These are phyloP conservation scores for Myanophis thanlyinensis DNA, from an alignment of 2,113 vertebrate species.

Conservation along the genomic window DNA sequence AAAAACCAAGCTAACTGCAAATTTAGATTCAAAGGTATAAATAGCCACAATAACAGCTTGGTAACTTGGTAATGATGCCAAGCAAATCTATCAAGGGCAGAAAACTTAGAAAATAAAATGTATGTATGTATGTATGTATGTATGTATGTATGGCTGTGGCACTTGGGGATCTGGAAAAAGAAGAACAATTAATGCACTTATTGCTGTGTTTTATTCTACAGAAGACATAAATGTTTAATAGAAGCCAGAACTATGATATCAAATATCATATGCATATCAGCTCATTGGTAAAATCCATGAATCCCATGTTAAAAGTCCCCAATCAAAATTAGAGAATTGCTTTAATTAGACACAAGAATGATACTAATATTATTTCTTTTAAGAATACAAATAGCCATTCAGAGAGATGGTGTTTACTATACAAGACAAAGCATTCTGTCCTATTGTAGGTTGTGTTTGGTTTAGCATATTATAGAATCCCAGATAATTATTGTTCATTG, in stretches of 20 bases:
- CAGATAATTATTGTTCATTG: background rate
- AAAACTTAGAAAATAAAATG: background rate
- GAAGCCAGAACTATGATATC: background rate
- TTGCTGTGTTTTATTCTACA: background rate
- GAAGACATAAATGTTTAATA: background rate
- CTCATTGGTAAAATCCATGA: background rate
- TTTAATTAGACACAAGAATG: background rate
- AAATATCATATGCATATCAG: background rate
- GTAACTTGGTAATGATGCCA: conserved; percentile 27
- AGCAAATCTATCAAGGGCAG: background rate
- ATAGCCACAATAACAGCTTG: conserved; percentile 30
- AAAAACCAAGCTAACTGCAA: conserved; percentile 35
- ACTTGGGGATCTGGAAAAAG: background rate
- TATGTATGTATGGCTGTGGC: background rate
- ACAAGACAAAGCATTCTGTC: background rate
- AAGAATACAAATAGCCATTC: background rate
- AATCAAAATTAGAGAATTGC: background rate
- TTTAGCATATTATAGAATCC: background rate
- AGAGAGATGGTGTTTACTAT: background rate
- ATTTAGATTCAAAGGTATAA: conserved; percentile 21
- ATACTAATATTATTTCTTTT: background rate
- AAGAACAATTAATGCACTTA: background rate
- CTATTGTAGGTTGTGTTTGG: background rate
- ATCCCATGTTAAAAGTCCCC: background rate
- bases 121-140: too few species aligned